These are phyloP conservation scores for Aldabrachelys gigantea DNA, from an alignment of 2,113 vertebrate genomes.

Conservation along the genomic window DNA sequence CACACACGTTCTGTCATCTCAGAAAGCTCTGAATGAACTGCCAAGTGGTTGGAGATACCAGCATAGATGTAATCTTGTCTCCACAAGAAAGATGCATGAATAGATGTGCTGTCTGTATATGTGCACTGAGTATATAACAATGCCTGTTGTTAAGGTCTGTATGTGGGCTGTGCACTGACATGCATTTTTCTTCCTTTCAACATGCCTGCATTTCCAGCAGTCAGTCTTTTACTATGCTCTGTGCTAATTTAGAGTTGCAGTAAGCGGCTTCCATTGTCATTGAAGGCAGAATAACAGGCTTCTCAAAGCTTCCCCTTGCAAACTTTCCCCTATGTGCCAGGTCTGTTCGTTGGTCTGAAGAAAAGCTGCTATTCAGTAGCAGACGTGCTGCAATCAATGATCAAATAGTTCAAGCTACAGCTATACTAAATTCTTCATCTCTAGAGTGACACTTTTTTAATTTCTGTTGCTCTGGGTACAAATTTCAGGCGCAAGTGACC, in stretches of 20 bases:
- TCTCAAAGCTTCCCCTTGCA: neutral
- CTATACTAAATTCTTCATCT: neutral
- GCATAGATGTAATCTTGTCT: neutral
- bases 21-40: neutral
- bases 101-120: rapidly evolving
- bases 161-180: neutral
- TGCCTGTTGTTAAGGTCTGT: neutral
- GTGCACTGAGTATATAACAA: neutral
- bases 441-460: neutral
- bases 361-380: neutral
- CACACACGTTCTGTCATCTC: neutral
- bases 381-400: neutral
- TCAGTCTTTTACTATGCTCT: neutral
- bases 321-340: neutral
- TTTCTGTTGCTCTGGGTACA: neutral
- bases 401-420: neutral
- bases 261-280: neutral
- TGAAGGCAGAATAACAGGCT: neutral
- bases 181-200: neutral
- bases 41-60: neutral
- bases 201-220: neutral
- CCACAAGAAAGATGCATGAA: neutral
- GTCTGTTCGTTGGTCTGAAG: neutral
- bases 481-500: neutral
- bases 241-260: neutral